These are phyloP conservation scores for Lasioglossum marginatum DNA, from an alignment of 2,888 invertebrate species.

Conservation along the genomic window DNA sequence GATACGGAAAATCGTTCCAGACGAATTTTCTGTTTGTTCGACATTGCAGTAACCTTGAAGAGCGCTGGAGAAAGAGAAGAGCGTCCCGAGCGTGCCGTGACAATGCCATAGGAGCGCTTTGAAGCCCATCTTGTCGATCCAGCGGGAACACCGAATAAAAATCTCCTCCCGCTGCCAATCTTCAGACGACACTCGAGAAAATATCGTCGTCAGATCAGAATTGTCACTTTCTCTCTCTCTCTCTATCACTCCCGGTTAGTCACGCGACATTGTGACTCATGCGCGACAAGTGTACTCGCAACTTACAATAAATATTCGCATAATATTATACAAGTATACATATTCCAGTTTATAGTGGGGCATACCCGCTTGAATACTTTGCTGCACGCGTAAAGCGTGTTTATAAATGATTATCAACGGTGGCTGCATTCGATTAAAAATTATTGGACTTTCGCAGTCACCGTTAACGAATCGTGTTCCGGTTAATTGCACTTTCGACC, in stretches of 20 bases:
- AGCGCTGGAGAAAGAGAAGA: constrained; percentile 31
- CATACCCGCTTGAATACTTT: background rate
- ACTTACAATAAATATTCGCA: no score
- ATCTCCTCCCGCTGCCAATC: constrained; percentile 37
- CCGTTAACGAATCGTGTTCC: background rate
- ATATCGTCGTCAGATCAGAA: constrained; percentile 5
- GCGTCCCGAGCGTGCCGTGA: constrained; percentile 71
- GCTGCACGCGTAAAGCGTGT: background rate
- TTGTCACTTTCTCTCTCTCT: no score
- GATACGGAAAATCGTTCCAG: background rate
- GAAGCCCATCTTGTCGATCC: constrained; percentile 64
- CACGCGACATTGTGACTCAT: no score
- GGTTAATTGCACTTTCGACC: constrained; percentile 10
- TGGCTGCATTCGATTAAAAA: background rate
- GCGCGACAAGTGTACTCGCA: no score
- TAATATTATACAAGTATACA: no score
- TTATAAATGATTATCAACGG: background rate
- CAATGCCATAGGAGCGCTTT: constrained; percentile 69
- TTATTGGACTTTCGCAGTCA: background rate
- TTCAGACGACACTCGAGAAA: constrained; percentile 61
- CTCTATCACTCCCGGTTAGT: no score
- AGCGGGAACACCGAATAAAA: constrained; percentile 56
- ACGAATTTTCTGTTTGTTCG: no score
- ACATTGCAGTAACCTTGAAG: no score
- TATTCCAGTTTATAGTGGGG: background rate